Evolutionary conservation across 2,888 invertebrate genomes (phyloP).

Genomic region (Acronicta leporina): DNA sequence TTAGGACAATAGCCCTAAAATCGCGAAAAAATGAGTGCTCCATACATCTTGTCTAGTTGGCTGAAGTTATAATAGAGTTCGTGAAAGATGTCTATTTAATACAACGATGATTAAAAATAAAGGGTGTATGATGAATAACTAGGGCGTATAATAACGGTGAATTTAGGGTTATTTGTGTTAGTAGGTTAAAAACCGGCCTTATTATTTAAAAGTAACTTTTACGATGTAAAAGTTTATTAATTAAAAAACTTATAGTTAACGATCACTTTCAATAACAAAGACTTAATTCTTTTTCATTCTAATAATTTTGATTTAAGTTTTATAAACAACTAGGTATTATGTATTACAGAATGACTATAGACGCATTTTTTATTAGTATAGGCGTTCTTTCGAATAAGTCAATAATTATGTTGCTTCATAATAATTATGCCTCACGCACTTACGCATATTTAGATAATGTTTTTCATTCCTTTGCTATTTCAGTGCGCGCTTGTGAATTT

Average conservation of each 20-base stretch:
- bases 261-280: constrained; percentile 13
- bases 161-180: no score
- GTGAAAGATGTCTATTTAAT: no score
- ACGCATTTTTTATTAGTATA: constrained; percentile 5
- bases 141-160: no score
- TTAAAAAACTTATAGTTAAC: no score
- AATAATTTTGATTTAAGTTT: constrained; percentile 12
- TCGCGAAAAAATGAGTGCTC: no score
- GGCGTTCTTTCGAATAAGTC: constrained; percentile 8
- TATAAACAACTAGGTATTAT: constrained; percentile 15
- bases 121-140: neutral
- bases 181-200: no score
- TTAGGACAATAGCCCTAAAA: no score
- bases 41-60: no score
- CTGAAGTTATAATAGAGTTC: no score
- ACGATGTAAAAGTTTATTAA: no score
- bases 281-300: constrained; percentile 10
- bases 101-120: no score
- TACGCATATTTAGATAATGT: constrained; percentile 60
- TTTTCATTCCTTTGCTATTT: constrained; percentile 81
- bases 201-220: no score
- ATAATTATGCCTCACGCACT: constrained; percentile 19
- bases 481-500: constrained; percentile 79
- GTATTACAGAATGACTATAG: neutral
- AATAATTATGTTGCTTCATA: constrained; percentile 32